Evolutionary conservation across 1,140 invertebrate species (phyloP).

Genomic region (Pectinophora gossypiella): DNA sequence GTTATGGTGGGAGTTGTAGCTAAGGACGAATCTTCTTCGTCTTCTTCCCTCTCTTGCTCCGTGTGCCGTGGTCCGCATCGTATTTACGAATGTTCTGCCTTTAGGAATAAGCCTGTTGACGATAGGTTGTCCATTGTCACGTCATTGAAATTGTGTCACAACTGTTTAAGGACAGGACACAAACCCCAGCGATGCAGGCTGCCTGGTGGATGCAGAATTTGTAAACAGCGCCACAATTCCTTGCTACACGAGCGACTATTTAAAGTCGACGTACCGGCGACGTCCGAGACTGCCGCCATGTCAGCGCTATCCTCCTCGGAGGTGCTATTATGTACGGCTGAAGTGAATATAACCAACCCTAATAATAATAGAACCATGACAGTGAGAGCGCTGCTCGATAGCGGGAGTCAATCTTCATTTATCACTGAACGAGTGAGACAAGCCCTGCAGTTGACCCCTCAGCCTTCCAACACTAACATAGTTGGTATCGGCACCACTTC

Average conservation of each 20-base stretch:
- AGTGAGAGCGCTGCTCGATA: background rate
- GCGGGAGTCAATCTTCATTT: background rate
- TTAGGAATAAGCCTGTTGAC: constrained; percentile 2
- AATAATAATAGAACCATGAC: background rate
- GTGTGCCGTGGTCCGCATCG: background rate
- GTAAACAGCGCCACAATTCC: constrained; percentile 13
- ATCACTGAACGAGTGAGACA: background rate
- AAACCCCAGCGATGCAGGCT: constrained; percentile 3
- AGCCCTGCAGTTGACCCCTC: background rate
- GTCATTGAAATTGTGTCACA: constrained; percentile 9
- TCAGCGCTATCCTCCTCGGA: background rate
- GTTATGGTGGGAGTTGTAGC: background rate
- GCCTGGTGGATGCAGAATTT: constrained; percentile 4
- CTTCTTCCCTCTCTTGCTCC: background rate
- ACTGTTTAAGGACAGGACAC: constrained; percentile 10
- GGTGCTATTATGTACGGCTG: background rate
- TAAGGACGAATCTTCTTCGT: background rate
- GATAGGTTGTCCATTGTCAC: constrained; percentile 2
- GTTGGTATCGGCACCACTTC: background rate
- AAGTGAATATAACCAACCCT: background rate
- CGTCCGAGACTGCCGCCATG: background rate
- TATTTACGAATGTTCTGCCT: background rate
- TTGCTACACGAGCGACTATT: background rate
- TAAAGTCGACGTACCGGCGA: background rate
- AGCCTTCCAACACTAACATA: background rate